Evolutionary conservation across 2,797 vertebrate species (phyloP).

Genomic region (Gallinago nigripennis): DNA sequence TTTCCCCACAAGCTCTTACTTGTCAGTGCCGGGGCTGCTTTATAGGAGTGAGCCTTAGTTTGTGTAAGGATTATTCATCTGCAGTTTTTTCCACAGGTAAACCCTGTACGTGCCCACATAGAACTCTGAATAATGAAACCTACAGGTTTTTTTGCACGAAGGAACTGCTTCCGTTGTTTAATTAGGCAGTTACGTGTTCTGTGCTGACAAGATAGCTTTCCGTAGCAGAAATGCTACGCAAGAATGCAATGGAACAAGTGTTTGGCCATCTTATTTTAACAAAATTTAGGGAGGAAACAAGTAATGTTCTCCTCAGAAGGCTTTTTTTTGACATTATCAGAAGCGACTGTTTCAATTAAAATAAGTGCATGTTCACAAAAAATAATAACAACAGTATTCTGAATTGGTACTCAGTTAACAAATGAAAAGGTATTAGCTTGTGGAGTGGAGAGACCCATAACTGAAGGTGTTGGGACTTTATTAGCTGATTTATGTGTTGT

Average conservation of each 20-base stretch:
- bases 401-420: not conserved
- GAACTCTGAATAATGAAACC: not conserved
- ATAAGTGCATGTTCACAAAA: not conserved
- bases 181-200: not conserved
- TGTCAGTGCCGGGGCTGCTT: not conserved
- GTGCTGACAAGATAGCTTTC: not conserved
- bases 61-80: not conserved
- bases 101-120: not conserved
- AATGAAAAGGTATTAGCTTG: not conserved
- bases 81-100: not conserved
- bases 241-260: not conserved
- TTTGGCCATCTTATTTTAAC: not conserved
- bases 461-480: not conserved
- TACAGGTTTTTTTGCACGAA: not conserved
- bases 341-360: not conserved
- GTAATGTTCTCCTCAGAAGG: not conserved
- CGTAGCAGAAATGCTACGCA: not conserved
- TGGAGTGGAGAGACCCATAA: not conserved
- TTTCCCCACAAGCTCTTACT: not conserved
- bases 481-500: not conserved
- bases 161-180: not conserved
- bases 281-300: not conserved
- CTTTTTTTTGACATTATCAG: not conserved
- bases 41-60: not conserved
- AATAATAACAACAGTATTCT: not conserved